Evolutionary conservation across 2,888 invertebrate species (phyloP), one percentile per base, ranked within the genome.

Genomic region (Agrochola macilenta): DNA sequence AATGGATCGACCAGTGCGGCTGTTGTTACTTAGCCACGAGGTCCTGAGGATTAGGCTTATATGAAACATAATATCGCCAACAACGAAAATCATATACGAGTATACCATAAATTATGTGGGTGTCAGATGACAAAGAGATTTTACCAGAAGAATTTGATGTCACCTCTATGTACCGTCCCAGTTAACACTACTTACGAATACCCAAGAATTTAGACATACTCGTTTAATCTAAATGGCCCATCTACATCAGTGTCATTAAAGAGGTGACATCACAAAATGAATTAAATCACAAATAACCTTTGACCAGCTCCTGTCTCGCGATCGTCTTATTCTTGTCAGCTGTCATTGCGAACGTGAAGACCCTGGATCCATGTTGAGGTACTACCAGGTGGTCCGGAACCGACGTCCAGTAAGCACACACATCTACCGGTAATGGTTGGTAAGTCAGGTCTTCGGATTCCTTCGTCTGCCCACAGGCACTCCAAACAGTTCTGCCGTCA

Each of bases 261-360:
- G 11, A 79, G 35, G 2, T 72, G 54, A 58, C 9, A 35, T 73
- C 73, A 63, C 12, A 54, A 66, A 70, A 71, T 49, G 4, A 78
- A 73, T 69, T 52, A 78, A 79, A 66, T 75, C 76, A 70, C 54
- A 74, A 92, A 89, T 79, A 87, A 96, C 96, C 95, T 95, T 94
- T 94, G 57, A 94, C 84, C 49, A 96, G 84, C 79, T 96, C 96
- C 30, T 92, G 82, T 76, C 92, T 94, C 0, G 97, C 97, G 0
- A 97, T 92, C 2, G 94, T 95, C 73, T 93, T 94, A 65, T 96
- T 94, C 54, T 95, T 95, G 88, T 97, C 97, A 5, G 95, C 96
- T 0, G 97, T 96, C 95, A 97, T 96, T 1, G 96, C 94, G 83
- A 97, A 96, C 0, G 97, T 97, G 86, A 97, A 96, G 0, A 96